Percentiles rank a stretch among this genome's conserved stretches.
phyloP scores from a whole-genome alignment of 1,140 invertebrate genomes.

The Harpegnathos saltator region DNA sequence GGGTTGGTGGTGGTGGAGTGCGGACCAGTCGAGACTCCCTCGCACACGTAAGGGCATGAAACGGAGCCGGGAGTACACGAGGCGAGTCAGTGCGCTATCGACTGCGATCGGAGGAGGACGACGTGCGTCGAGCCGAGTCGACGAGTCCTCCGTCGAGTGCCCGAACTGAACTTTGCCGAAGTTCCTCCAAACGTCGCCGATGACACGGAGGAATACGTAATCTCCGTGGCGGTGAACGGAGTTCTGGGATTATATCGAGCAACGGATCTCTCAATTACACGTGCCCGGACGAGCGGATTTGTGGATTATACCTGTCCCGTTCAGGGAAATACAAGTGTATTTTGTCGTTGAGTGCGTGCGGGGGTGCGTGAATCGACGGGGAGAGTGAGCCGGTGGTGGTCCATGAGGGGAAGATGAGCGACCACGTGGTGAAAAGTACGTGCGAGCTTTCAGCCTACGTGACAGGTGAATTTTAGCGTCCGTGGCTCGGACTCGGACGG shows the following conservation, averaged over 20 bases:
- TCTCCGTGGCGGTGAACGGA: not conserved
- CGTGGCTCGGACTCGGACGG: not conserved
- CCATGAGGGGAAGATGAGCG: slow-evolving; percentile 73
- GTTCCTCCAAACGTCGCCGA: too few relatives aligned
- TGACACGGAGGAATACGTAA: too few relatives aligned
- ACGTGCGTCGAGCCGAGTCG: not conserved
- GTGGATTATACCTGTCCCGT: not conserved
- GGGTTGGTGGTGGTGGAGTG: slow-evolving; percentile 31
- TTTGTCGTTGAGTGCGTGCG: slow-evolving; percentile 47
- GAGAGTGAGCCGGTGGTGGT: slow-evolving; percentile 33
- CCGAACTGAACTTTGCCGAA: not conserved
- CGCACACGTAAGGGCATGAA: slow-evolving; percentile 70
- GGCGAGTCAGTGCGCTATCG: slow-evolving; percentile 74
- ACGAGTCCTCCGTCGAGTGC: not conserved
- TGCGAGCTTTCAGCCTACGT: slow-evolving; percentile 78
- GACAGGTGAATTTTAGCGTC: slow-evolving; percentile 78
- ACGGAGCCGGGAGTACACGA: slow-evolving; percentile 67
- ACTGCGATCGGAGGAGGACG: slow-evolving; percentile 66
- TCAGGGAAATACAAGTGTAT: slow-evolving; percentile 35
- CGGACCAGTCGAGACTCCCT: slow-evolving; percentile 70
- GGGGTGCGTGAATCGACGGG: slow-evolving; percentile 53
- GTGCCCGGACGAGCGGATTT: slow-evolving; percentile 50
- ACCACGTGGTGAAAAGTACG: slow-evolving; percentile 79
- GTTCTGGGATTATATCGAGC: slow-evolving; percentile 32
- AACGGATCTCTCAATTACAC: slow-evolving; percentile 22